Conservation (phyloP, 2,113 vertebrate genomes). For the Chlamydotis undulata region DNA sequence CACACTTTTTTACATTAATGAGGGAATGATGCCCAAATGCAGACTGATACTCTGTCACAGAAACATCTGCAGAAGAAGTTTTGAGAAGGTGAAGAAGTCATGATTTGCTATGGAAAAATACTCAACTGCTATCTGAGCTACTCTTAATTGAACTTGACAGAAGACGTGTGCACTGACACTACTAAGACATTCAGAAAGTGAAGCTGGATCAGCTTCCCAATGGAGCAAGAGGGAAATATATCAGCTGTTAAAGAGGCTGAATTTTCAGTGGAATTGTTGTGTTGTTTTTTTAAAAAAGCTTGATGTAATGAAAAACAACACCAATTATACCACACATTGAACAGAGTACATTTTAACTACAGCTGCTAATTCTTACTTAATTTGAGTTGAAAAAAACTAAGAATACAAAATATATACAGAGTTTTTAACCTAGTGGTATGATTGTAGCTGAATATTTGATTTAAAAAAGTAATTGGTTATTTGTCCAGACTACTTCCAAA, state of each 20-base stretch:
- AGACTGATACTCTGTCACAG: background rate
- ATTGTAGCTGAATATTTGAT: background rate
- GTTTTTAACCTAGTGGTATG: background rate
- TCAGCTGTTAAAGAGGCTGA: background rate
- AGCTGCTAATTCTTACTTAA: background rate
- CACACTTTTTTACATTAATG: background rate
- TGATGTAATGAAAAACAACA: background rate
- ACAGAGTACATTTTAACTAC: background rate
- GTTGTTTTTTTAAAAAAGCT: background rate
- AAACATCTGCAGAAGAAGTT: slow-evolving; percentile 34
- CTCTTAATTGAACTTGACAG: slow-evolving; percentile 56
- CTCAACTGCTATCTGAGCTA: slow-evolving; percentile 27
- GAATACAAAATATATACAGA: background rate
- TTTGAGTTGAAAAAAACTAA: background rate
- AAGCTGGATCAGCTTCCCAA: slow-evolving; percentile 37
- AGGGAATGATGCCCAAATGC: background rate
- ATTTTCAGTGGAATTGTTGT: background rate
- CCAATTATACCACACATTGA: background rate
- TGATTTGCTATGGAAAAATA: slow-evolving; percentile 37
- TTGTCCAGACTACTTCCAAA: background rate
- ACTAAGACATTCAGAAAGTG: slow-evolving; percentile 31
- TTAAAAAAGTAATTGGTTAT: background rate
- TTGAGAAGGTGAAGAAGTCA: slow-evolving; percentile 32
- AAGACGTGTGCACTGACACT: slow-evolving; percentile 47
- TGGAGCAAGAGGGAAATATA: slow-evolving; percentile 30